These are phyloP conservation scores for Cheilosia scutellata DNA, from an alignment of 2,888 invertebrate genomes.

Conservation along the genomic window DNA sequence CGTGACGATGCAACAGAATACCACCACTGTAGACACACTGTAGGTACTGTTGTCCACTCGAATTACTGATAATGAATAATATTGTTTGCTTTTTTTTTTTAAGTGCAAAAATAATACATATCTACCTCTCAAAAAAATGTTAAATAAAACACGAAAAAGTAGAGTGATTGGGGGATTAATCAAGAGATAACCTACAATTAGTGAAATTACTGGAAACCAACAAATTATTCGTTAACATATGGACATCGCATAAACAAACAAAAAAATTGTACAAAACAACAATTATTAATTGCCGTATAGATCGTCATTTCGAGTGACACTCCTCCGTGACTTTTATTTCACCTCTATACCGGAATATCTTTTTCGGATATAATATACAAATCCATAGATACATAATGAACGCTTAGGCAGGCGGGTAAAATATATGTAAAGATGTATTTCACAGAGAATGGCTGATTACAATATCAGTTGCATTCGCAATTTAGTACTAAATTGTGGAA, in stretches of 20 bases:
- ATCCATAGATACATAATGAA: conserved; percentile 12
- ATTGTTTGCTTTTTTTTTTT: too few relatives aligned
- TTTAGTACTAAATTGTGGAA: not conserved
- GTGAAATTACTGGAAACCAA: not conserved
- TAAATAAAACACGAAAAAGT: conserved; percentile 3
- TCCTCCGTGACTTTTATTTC: conserved; percentile 72
- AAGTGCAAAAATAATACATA: too few relatives aligned
- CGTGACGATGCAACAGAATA: not conserved
- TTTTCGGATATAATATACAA: conserved; percentile 38
- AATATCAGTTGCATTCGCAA: not conserved
- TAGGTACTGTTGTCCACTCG: not conserved
- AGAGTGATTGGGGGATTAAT: conserved; percentile 6
- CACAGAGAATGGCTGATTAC: not conserved
- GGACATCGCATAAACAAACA: not conserved
- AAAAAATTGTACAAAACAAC: conserved; percentile 10
- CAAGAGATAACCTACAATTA: not conserved
- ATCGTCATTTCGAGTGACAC: conserved; percentile 47
- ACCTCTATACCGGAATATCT: conserved; percentile 73
- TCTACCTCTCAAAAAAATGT: not conserved
- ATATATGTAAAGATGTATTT: not conserved
- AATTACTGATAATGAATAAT: not conserved
- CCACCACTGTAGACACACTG: not conserved
- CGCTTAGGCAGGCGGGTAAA: not conserved
- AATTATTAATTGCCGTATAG: not conserved
- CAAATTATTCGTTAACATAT: conserved; percentile 14